These are phyloP conservation scores for Falco peregrinus DNA, from an alignment of 2,797 vertebrate species.

Conservation along the genomic window DNA sequence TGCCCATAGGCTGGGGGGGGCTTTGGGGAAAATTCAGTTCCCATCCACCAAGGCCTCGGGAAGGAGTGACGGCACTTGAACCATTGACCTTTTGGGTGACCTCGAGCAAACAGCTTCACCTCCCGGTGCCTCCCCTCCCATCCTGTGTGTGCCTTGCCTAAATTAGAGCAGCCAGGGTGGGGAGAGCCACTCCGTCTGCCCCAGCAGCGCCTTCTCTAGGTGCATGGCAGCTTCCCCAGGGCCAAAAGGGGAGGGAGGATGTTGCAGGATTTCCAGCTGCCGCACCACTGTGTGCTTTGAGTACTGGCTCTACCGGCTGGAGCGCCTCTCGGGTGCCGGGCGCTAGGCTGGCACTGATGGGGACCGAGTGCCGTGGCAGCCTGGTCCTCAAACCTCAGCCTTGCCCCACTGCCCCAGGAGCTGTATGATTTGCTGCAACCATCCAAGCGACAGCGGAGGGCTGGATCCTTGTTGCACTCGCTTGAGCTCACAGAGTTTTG, in stretches of 20 bases:
- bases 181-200: background rate
- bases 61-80: slow-evolving; percentile 8
- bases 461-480: background rate
- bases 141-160: slow-evolving; percentile 50
- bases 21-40: background rate
- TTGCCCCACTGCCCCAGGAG: background rate
- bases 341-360: background rate
- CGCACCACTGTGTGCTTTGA: background rate
- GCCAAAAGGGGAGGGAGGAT: slow-evolving; percentile 6
- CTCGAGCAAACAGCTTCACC: background rate
- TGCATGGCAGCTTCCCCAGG: background rate
- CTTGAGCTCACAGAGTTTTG: background rate
- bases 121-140: slow-evolving; percentile 31
- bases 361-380: background rate
- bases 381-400: background rate
- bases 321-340: background rate
- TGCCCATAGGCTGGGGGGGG: background rate
- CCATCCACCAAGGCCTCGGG: background rate
- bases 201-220: background rate
- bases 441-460: background rate
- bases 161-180: slow-evolving; percentile 32
- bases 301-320: background rate
- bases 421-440: background rate
- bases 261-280: slow-evolving; percentile 8
- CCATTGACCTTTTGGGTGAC: slow-evolving; percentile 3